Evolutionary conservation across 2,797 vertebrate species (phyloP).

Genomic region (Delichon dasypus): DNA sequence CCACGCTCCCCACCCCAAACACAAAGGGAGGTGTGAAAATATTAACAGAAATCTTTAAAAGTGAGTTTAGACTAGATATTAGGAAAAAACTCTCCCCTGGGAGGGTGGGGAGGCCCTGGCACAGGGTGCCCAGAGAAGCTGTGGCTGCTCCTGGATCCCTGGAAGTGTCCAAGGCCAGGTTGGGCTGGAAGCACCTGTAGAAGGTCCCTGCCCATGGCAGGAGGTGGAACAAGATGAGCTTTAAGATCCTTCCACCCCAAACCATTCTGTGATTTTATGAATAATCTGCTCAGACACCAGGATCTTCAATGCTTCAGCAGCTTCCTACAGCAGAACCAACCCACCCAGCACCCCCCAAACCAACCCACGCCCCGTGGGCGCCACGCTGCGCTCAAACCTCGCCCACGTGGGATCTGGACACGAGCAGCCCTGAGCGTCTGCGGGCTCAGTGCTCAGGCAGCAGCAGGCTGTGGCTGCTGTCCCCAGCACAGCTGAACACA

Average conservation of each 20-base stretch:
- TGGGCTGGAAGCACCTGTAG: neutral
- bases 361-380: accelerated
- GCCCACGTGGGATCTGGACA: accelerated
- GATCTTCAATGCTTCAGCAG: neutral
- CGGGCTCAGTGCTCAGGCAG: neutral
- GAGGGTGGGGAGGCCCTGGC: neutral
- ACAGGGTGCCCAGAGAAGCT: neutral
- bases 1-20: accelerated
- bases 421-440: accelerated
- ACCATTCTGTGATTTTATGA: neutral
- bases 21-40: accelerated
- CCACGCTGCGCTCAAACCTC: accelerated
- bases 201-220: neutral
- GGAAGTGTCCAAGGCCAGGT: accelerated
- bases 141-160: neutral
- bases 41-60: neutral
- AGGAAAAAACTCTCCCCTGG: neutral
- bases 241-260: neutral
- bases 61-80: neutral
- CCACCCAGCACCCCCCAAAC: too few relatives aligned
- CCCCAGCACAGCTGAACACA: neutral
- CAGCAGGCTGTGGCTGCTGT: accelerated
- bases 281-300: neutral
- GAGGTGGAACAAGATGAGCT: neutral
- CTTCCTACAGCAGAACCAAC: neutral